These are phyloP conservation scores for Xiphophorus couchianus DNA, from an alignment of 2,113 vertebrate species.

Conservation along the genomic window DNA sequence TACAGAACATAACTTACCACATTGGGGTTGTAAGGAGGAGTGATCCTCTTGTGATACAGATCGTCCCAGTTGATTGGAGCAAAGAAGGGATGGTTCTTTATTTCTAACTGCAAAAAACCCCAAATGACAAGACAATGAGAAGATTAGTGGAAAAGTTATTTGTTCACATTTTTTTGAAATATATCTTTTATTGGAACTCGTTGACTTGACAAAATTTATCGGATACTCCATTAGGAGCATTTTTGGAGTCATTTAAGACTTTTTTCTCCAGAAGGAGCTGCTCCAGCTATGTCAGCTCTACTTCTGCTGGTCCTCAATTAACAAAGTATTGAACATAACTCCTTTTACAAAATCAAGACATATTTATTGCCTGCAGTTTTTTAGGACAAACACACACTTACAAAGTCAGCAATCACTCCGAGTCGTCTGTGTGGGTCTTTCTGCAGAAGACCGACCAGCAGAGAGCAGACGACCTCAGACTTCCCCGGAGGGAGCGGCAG, in stretches of 20 bases:
- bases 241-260: too few species aligned
- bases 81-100: conserved; percentile 95
- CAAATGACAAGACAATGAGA: conserved; percentile 1
- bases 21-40: conserved; percentile 95
- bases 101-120: conserved; percentile 85
- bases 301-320: not conserved
- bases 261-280: not conserved
- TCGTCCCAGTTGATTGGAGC: conserved; percentile 97
- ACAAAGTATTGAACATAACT: not conserved
- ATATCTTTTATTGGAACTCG: not conserved
- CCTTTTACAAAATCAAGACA: not conserved
- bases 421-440: conserved; percentile 91
- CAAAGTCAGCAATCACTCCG: conserved; percentile 94
- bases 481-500: conserved; percentile 89
- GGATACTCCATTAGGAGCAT: not conserved
- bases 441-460: conserved; percentile 91
- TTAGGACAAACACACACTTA: conserved; percentile 69
- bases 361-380: not conserved
- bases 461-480: conserved; percentile 88
- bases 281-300: not conserved
- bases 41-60: conserved; percentile 93
- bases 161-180: too few species aligned
- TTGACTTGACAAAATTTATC: not conserved
- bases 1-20: conserved; percentile 85
- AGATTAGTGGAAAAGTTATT: not conserved